Evolutionary conservation across 2,113 vertebrate genomes (phyloP), one percentile per base, ranked within the genome.

Genomic region (Lepisosteus oculatus): DNA sequence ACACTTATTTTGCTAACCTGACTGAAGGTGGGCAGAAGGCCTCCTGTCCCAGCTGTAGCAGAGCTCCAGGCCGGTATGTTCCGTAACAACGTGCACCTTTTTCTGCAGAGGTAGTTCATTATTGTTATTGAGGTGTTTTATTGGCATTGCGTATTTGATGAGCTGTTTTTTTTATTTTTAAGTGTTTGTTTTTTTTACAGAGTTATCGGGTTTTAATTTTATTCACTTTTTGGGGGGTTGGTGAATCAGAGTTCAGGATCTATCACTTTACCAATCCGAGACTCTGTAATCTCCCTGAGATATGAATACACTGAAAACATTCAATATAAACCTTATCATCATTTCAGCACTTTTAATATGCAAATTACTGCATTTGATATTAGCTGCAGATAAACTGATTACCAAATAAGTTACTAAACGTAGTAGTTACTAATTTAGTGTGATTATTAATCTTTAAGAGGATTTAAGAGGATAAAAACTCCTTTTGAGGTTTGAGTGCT

Each of bases 41-140:
- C 45, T n/a, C 45, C 69, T 68, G 56, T 44, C 15, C 61, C 62
- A 12, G 78, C 85, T 73, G 80, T 83, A 85, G 86, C 89, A 89
- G 86, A 89, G 88, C 83, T 82, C 69, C 51, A 74, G 45, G 74
- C 86, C 86, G 83, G 85, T 73, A 74, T 80, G 81, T 83, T 90
- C 29, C 81, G 86, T 91, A 85, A 88, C 84, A 86, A 88, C 84
- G 91, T 92, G 91, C 84, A 86, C 76, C 84, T 84, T 85, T 85
- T 84, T 85, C 86, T 88, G 80, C 89, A 84, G 80, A 90, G 90
- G 81, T 87, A 79, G 77, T 91, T 81, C 78, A 86, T 85, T 83
- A 78, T 81, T 78, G 87, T 89, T 88, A 87, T 87, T 86, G 81
- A 45, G 77, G 82, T 92, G 88, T 91, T 88, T 79, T 86, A 59